Evolutionary conservation across 2,888 invertebrate genomes (phyloP), one percentile per base, ranked within the genome.

Genomic region (Drosophila niveifrons): DNA sequence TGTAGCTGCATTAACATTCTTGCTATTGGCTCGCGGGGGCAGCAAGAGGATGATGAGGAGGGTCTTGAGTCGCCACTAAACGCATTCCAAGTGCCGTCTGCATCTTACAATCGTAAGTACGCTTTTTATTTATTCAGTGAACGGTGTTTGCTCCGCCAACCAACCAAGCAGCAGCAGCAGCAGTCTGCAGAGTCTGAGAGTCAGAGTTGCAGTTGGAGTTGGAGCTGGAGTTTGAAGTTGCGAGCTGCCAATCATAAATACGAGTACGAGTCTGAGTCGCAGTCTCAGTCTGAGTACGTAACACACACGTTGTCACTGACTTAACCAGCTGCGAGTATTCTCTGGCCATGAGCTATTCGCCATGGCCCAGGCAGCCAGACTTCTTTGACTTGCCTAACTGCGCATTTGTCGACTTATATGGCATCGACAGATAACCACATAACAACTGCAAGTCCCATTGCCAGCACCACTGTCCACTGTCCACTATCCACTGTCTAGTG

Each of bases 1-100:
- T 51, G 74, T 47, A 69, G 73, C 62, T 83, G 89, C 90, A 90
- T 90, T 90, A 90, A 90, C 90, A 90, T 90, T 79, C 87, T 79
- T 78, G 57, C 75, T 87, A 87, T 80, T 78, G 63, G 72, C 67
- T 63, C 56, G 47, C 17, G 28, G 50, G 28, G 59, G 47, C 10
- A 23, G 31, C 18, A 31, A 41, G 36, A 9, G n/a, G 3, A 2
- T 18, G 0, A 23, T 0, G 57, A 6, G 34, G 41, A 39, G 48
- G 50, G 66, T 36, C 47, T 55, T 31, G 61, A 59, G 68, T 73
- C 56, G 61, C 77, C 78, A 82, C 82, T 88, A 82, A 82, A 88
- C 82, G 86, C 88, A 82, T 82, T 82, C 82, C 88, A 58, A 64
- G 65, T 58, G 80, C 74, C 80, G 80, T 80, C 73, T 57, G 68